Conservation (phyloP, 2,888 invertebrate species). For the Octonoba sinensis region DNA sequence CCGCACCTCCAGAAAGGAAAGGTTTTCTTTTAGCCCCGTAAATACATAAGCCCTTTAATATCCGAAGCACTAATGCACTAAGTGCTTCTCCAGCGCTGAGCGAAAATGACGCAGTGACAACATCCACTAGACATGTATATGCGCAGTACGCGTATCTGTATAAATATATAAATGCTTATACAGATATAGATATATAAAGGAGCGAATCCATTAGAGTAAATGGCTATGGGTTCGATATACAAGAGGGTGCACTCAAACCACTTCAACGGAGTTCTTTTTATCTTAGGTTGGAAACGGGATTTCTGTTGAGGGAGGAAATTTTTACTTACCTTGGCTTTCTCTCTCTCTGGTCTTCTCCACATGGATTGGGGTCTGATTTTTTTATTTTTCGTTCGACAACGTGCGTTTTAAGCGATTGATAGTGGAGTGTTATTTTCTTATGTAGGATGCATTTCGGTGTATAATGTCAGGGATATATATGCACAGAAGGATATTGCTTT, state of each 20-base stretch:
- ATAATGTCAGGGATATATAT: too few species aligned
- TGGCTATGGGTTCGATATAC: slow-evolving; percentile 43
- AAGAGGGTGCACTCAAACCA: slow-evolving; percentile 28
- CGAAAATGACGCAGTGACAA: slow-evolving; percentile 39
- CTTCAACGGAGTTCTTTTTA: neutral
- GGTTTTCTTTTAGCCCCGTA: slow-evolving; percentile 44
- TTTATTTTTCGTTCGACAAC: too few species aligned
- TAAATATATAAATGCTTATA: slow-evolving; percentile 24
- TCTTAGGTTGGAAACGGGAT: too few species aligned
- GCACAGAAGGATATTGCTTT: too few species aligned
- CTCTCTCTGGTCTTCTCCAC: too few species aligned
- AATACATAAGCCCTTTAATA: slow-evolving; percentile 50
- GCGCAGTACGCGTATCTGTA: slow-evolving; percentile 12
- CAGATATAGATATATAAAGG: slow-evolving; percentile 14
- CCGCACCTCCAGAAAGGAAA: neutral
- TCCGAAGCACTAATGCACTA: slow-evolving; percentile 52
- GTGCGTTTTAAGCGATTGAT: too few species aligned
- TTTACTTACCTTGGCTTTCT: too few species aligned
- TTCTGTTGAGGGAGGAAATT: too few species aligned
- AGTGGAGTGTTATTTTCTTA: too few species aligned
- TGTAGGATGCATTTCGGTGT: too few species aligned
- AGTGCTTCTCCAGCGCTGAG: slow-evolving; percentile 23
- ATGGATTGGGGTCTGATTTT: too few species aligned
- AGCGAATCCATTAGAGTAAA: slow-evolving; percentile 58
- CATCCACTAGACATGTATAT: neutral